phyloP scores from a whole-genome alignment of 1,140 invertebrate species.

The Drosophila funebris region DNA sequence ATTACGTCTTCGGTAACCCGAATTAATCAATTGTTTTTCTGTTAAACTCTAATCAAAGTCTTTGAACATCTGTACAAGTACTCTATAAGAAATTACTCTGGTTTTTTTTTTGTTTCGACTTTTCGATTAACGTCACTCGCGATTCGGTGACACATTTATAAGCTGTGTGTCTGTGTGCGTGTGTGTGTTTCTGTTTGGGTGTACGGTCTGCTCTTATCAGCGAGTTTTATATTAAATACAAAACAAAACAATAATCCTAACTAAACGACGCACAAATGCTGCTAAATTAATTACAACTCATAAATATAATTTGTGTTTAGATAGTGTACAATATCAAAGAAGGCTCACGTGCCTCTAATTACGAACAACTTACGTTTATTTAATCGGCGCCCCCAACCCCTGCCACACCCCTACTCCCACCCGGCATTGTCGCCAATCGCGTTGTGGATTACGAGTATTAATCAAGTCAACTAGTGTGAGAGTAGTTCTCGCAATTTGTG shows the following conservation, averaged over 20 bases:
- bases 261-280: constrained; percentile 19
- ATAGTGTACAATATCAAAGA: constrained; percentile 25
- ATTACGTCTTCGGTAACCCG: background rate
- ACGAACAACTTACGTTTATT: constrained; percentile 45
- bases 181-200: background rate
- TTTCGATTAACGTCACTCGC: constrained; percentile 41
- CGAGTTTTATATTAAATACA: background rate
- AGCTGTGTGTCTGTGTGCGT: background rate
- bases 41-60: constrained; percentile 21
- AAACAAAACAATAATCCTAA: constrained; percentile 31
- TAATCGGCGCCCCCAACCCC: constrained; percentile 10
- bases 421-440: background rate
- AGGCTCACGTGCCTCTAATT: constrained; percentile 67
- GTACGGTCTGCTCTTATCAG: constrained; percentile 50
- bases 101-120: constrained; percentile 12
- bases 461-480: background rate
- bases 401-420: background rate
- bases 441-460: background rate
- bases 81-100: constrained; percentile 6
- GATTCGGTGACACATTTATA: constrained; percentile 69
- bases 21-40: background rate
- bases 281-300: constrained; percentile 59
- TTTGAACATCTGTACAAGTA: constrained; percentile 11
- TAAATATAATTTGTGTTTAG: constrained; percentile 59
- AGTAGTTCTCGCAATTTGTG: constrained; percentile 23